Evolutionary conservation across 2,888 invertebrate species (phyloP).

Genomic region (Cryptocheilus praepositus): DNA sequence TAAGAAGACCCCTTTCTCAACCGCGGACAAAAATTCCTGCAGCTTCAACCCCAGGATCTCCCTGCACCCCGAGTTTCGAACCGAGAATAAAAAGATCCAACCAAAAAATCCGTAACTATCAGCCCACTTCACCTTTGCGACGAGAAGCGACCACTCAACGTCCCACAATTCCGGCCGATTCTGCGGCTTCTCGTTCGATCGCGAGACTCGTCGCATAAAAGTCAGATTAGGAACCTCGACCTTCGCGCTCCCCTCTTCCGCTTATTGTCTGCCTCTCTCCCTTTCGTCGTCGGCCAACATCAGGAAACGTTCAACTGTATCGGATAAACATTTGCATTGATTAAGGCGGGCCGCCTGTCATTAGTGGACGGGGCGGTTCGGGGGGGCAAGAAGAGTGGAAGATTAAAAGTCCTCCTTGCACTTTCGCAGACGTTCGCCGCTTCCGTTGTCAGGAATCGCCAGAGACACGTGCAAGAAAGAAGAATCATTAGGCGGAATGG

Average conservation of each 20-base stretch:
- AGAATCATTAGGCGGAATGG: slow-evolving; percentile 57
- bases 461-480: slow-evolving; percentile 43
- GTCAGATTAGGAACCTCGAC: background rate
- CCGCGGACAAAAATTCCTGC: no score
- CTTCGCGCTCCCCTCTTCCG: no score
- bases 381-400: background rate
- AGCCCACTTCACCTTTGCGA: no score
- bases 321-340: slow-evolving; percentile 41
- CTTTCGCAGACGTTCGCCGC: background rate
- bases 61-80: no score
- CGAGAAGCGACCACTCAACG: no score
- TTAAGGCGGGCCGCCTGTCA: slow-evolving; percentile 20
- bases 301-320: slow-evolving; percentile 30
- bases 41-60: no score
- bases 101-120: no score
- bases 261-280: no score
- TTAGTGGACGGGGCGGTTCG: background rate
- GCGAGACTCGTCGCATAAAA: slow-evolving; percentile 2
- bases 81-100: no score
- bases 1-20: no score
- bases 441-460: slow-evolving; percentile 29
- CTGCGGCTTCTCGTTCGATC: background rate
- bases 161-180: background rate
- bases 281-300: slow-evolving; percentile 7
- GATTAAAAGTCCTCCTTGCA: slow-evolving; percentile 35